Evolutionary conservation across 2,797 vertebrate species (phyloP).

Genomic region (Platalea minor): DNA sequence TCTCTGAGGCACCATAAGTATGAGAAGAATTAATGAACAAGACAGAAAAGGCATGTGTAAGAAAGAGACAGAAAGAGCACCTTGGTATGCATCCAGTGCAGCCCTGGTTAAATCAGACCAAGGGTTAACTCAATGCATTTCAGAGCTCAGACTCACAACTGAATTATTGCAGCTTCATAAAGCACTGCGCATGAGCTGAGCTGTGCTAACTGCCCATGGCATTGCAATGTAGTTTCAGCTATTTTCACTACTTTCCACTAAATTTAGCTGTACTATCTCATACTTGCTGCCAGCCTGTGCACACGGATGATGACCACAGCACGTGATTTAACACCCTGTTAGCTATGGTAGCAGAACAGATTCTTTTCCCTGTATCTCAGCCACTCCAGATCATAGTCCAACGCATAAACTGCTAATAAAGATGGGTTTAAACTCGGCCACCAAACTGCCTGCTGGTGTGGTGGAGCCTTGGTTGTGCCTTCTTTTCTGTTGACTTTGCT

Average conservation of each 20-base stretch:
- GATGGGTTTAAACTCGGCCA: background rate
- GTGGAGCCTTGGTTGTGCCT: background rate
- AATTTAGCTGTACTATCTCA: conserved; percentile 21
- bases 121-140: background rate
- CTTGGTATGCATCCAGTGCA: background rate
- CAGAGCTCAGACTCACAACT: background rate
- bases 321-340: background rate
- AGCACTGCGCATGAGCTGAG: background rate
- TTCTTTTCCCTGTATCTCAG: background rate
- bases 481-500: background rate
- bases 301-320: background rate
- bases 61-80: background rate
- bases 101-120: background rate
- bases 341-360: background rate
- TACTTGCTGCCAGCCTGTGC: background rate
- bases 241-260: conserved; percentile 8
- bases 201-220: background rate
- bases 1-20: background rate
- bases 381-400: background rate
- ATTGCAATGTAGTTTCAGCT: background rate
- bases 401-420: background rate
- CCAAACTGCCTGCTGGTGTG: background rate
- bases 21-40: background rate
- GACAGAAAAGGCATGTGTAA: background rate
- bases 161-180: background rate